A percentile compares a stretch with the other conserved stretches of the same genome.
phyloP scores from a whole-genome alignment of 2,888 invertebrate genomes.

The Cheilosia vernalis region DNA sequence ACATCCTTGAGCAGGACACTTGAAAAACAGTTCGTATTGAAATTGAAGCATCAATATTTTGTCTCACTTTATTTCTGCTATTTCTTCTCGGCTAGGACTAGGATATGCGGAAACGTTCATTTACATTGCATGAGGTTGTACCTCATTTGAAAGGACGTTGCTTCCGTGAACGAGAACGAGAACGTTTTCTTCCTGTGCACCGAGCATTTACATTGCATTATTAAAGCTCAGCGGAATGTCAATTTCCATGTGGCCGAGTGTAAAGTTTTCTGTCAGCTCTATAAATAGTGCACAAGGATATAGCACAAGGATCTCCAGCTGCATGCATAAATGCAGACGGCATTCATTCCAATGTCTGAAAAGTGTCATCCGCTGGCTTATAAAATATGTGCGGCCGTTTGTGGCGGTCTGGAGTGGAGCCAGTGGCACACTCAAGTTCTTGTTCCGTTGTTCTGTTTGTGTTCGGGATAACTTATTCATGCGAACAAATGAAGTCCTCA shows the following conservation, averaged over 20 bases:
- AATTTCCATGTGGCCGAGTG: constrained; percentile 61
- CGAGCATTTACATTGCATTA: constrained; percentile 65
- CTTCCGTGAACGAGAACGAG: no score
- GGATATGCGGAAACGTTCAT: constrained; percentile 37
- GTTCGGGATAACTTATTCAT: constrained; percentile 62
- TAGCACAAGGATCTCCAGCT: constrained; percentile 30
- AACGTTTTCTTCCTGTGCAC: constrained; percentile 10
- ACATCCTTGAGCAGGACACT: constrained; percentile 69
- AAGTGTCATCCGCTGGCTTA: constrained; percentile 66
- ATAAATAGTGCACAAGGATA: constrained; percentile 53
- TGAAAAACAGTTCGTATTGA: constrained; percentile 57
- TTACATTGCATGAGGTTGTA: constrained; percentile 58
- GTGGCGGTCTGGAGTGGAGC: background rate
- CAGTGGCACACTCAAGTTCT: constrained; percentile 1
- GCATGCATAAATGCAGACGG: constrained; percentile 65
- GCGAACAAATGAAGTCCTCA: constrained; percentile 63
- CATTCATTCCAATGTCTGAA: constrained; percentile 70
- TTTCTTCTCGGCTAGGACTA: constrained; percentile 6
- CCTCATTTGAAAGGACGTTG: constrained; percentile 34
- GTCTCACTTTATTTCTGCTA: constrained; percentile 18
- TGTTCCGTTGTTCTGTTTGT: constrained; percentile 23
- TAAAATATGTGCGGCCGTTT: constrained; percentile 35
- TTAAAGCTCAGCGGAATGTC: constrained; percentile 70
- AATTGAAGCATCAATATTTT: constrained; percentile 73
- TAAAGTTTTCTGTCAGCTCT: constrained; percentile 55